Evolutionary conservation across 2,797 vertebrate species (phyloP).

Genomic region (Fistularia commersonii): DNA sequence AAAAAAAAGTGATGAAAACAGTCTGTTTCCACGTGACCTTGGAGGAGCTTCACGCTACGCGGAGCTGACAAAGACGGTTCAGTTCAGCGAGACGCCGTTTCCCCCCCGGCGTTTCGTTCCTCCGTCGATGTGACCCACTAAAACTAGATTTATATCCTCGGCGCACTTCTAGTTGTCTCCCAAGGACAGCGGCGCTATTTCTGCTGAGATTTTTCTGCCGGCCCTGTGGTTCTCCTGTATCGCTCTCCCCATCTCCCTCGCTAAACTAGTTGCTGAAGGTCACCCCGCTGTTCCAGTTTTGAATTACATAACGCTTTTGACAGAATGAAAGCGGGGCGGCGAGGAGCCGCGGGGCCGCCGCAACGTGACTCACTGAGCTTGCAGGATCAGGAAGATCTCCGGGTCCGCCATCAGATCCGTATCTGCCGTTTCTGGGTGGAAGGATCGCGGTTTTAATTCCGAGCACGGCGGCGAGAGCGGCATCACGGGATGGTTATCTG

Average conservation of each 20-base stretch:
- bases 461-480: not conserved
- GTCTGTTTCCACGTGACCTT: too few species aligned
- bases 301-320: slow-evolving; percentile 63
- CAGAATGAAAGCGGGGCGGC: slow-evolving; percentile 70
- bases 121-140: slow-evolving; percentile 67
- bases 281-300: slow-evolving; percentile 69
- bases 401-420: not conserved
- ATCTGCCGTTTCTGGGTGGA: slow-evolving; percentile 4
- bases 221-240: slow-evolving; percentile 35
- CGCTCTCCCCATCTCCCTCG: slow-evolving; percentile 49
- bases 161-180: slow-evolving; percentile 55
- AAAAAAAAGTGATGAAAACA: too few species aligned
- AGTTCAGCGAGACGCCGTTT: slow-evolving; percentile 23
- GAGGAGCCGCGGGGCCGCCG: slow-evolving; percentile 48
- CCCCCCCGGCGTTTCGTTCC: slow-evolving; percentile 30
- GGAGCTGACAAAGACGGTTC: slow-evolving; percentile 27
- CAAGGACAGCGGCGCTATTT: slow-evolving; percentile 70
- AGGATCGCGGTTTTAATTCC: slow-evolving; percentile 11
- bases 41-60: too few species aligned
- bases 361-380: slow-evolving; percentile 54
- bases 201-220: slow-evolving; percentile 46
- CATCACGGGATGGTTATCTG: too few species aligned
- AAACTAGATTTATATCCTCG: slow-evolving; percentile 70
- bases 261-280: slow-evolving; percentile 74
- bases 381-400: slow-evolving; percentile 23